Evolutionary conservation across 1,140 invertebrate genomes (phyloP).

Genomic region (Phthorimaea operculella): DNA sequence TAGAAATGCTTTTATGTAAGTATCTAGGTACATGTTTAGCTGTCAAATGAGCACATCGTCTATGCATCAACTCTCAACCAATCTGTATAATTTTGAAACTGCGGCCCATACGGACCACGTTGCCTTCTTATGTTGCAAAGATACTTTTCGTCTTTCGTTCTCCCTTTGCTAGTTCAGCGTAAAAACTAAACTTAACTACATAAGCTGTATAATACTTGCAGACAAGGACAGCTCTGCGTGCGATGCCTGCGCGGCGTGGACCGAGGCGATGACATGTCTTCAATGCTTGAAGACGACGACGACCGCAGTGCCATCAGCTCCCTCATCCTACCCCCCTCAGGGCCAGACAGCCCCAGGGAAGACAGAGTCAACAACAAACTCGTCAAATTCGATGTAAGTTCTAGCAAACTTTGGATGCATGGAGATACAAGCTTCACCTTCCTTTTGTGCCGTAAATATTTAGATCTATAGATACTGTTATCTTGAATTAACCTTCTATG

Average conservation of each 20-base stretch:
- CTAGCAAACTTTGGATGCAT: constrained; percentile 11
- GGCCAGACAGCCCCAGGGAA: constrained; percentile 50
- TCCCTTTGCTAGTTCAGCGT: no score
- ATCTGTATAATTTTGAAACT: no score
- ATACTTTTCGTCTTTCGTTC: no score
- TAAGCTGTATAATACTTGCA: constrained; percentile 45
- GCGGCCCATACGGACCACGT: no score
- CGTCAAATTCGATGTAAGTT: constrained; percentile 61
- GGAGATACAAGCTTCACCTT: neutral
- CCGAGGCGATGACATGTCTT: constrained; percentile 74
- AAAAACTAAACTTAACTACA: no score
- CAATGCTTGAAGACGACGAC: constrained; percentile 76
- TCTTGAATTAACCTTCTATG: neutral
- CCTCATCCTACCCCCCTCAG: constrained; percentile 55
- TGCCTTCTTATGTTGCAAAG: no score
- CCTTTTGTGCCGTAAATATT: neutral
- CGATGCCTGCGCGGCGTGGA: constrained; percentile 78
- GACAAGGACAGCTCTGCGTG: constrained; percentile 81
- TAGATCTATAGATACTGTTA: neutral
- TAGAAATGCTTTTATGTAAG: no score
- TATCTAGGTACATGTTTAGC: no score
- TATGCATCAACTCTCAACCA: no score
- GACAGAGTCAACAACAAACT: constrained; percentile 57
- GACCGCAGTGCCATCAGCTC: constrained; percentile 76
- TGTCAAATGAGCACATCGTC: no score